Conservation (phyloP, 1,140 invertebrate species). For the Rhopalosiphum padi region DNA sequence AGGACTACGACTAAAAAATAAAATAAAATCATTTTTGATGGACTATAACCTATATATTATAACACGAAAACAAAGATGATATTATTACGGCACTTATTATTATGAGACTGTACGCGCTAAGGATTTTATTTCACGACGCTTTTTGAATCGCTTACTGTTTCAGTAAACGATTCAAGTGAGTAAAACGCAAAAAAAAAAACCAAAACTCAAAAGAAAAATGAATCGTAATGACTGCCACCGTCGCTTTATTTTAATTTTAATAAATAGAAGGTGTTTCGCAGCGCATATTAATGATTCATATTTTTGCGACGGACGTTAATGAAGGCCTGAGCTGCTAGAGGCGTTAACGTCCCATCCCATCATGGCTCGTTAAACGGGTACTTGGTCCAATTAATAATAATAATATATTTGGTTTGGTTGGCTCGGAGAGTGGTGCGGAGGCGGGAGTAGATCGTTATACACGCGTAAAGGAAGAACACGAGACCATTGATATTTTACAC, state of each 20-base stretch:
- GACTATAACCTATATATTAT: not conserved
- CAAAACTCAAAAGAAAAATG: not conserved
- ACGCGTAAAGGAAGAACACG: not conserved
- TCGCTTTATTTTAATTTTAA: constrained; percentile 29
- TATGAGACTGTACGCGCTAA: not conserved
- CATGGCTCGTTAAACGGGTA: constrained; percentile 32
- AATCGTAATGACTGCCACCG: not conserved
- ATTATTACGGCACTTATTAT: not conserved
- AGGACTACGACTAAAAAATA: not conserved
- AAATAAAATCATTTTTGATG: not conserved
- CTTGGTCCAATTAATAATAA: constrained; percentile 39
- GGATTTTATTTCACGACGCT: not conserved
- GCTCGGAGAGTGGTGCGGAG: no score
- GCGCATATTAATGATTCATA: not conserved
- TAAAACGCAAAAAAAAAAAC: not conserved
- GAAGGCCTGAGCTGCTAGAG: constrained; percentile 16
- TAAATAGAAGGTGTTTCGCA: constrained; percentile 25
- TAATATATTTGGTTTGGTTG: constrained; percentile 15
- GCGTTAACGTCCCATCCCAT: not conserved
- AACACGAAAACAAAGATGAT: not conserved
- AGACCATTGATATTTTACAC: constrained; percentile 42
- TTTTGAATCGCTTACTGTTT: not conserved
- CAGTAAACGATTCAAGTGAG: not conserved
- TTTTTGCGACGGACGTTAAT: constrained; percentile 28
- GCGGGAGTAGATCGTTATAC: not conserved